These are phyloP conservation scores for Alaudala cheleensis DNA, from an alignment of 2,113 vertebrate species.

Conservation along the genomic window DNA sequence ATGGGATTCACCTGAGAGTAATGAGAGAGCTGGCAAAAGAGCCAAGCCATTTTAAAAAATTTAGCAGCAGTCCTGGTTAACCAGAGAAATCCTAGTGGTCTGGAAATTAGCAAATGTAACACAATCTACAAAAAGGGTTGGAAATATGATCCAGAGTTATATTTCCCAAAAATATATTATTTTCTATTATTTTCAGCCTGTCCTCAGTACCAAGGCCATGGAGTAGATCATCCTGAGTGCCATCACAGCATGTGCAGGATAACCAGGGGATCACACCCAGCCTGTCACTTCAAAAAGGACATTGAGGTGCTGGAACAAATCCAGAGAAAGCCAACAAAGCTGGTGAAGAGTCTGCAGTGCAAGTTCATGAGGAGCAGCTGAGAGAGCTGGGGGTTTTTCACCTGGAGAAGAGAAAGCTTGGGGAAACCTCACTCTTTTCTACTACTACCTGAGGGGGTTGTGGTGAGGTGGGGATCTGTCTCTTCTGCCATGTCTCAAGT, in stretches of 20 bases:
- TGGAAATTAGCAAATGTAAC: background rate
- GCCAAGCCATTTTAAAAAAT: background rate
- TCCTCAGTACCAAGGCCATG: background rate
- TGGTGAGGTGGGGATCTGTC: too few species aligned
- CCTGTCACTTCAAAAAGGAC: background rate
- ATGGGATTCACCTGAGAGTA: background rate
- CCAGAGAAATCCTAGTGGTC: background rate
- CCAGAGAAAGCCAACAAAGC: background rate
- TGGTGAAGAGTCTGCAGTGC: background rate
- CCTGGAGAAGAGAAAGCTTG: background rate
- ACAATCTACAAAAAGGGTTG: background rate
- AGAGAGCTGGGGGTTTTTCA: background rate
- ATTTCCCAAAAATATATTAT: too few species aligned
- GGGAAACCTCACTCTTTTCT: background rate
- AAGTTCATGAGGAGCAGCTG: background rate
- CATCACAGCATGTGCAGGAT: background rate
- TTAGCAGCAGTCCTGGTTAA: background rate
- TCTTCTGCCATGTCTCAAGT: background rate
- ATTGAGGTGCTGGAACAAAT: background rate
- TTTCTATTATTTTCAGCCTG: background rate
- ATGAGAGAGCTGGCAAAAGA: background rate
- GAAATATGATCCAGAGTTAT: background rate
- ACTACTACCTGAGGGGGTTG: background rate
- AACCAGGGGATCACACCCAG: background rate
- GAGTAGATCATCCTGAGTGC: background rate